Base-by-base conservation (phyloP, 1,140 invertebrate genomes). In the Chironomus striatipennis region DNA sequence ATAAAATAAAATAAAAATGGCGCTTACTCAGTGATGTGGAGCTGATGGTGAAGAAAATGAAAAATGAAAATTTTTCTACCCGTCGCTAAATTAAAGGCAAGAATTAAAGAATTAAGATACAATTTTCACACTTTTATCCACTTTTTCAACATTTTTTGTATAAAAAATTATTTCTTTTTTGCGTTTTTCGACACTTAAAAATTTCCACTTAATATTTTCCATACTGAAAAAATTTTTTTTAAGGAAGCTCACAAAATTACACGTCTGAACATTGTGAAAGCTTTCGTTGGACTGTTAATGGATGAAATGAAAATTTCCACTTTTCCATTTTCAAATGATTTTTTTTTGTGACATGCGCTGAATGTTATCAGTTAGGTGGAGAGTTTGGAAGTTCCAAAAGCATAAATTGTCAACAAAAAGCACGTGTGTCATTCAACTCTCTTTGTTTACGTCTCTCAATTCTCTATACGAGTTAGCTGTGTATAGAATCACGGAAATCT, bases 211-310 rank as follows among this genome's bases (percentile, higher is more conserved):
- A 47, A 12, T 12, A 12, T 57, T 57, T 70, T 20, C 65, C 65
- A 70, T 70, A 20, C 65, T 70, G 65, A 70, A 21, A 57, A 57
- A 70, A 70, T 21, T 70, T 67, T 70, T n/a, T n/a, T n/a, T n/a
- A n/a, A 15, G 20, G 18, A 21, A 70, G 20, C 65, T 20, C 9
- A 21, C 8, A 9, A 70, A 70, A 70, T 18, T 21, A 18, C 65
- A 18, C 65, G 65, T 70, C 65, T 70, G n/a, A 5, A 18, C 65
- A 70, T 70, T 70, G 20, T 18, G 9, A n/a, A 70, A 21, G 65
- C 20, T 70, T 70, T 70, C 17, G 17, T 9, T 8, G 18, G 20
- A 70, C 65, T 70, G 18, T 34, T 34, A 34, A 34, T 34, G 24
- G 24, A 34, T 34, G 24, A 34, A 70, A 20, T 18, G 20, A 70